Conservation (phyloP, 2,113 vertebrate genomes). For the Bostrychus sinensis region DNA sequence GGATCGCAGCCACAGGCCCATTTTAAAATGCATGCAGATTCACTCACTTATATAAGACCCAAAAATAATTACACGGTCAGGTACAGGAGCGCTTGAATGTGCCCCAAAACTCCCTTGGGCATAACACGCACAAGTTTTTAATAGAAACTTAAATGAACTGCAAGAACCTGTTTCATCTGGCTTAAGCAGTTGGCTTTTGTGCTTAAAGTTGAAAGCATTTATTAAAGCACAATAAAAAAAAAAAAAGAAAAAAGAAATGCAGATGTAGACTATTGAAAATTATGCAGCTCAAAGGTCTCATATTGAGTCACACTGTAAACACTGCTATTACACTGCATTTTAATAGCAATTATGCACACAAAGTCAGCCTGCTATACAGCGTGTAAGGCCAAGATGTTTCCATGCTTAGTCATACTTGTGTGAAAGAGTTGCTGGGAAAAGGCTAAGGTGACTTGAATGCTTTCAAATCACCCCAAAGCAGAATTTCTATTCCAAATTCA, state of each 20-base stretch:
- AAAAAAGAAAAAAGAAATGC: conserved; percentile 9
- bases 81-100: conserved; percentile 34
- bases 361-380: conserved; percentile 14
- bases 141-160: conserved; percentile 14
- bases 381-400: conserved; percentile 33
- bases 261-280: conserved; percentile 16
- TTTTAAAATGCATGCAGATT: conserved; percentile 40
- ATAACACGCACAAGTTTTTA: conserved; percentile 25
- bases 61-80: conserved; percentile 51
- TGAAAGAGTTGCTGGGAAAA: conserved; percentile 1
- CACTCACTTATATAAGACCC: conserved; percentile 38
- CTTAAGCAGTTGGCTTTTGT: conserved; percentile 12
- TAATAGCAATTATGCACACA: conserved; percentile 46
- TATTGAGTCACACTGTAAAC: conserved; percentile 33
- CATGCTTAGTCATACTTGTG: conserved; percentile 31
- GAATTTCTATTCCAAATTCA: neutral
- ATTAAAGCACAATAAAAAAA: conserved; percentile 12
- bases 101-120: neutral
- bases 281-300: conserved; percentile 19
- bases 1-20: conserved; percentile 25
- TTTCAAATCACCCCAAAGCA: neutral
- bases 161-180: conserved; percentile 25
- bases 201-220: conserved; percentile 3
- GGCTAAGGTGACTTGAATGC: neutral
- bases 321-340: conserved; percentile 47